Evolutionary conservation across 2,797 vertebrate species (phyloP).

Genomic region (Cyprinodon diabolis): DNA sequence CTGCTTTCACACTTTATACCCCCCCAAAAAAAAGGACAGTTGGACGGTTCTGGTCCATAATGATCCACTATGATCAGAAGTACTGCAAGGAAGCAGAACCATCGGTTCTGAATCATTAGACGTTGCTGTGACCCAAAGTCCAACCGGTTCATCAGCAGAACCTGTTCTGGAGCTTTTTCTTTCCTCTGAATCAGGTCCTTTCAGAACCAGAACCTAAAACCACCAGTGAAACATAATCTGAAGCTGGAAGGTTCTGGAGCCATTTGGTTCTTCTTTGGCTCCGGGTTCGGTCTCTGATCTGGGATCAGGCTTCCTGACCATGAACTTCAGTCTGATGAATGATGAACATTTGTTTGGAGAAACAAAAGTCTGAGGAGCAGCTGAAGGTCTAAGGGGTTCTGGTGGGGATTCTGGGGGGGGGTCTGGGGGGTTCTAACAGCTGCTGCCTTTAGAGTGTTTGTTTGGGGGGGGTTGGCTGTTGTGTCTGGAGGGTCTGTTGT

Average conservation of each 20-base stretch:
- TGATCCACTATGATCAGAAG: too few relatives aligned
- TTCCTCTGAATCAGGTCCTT: not conserved
- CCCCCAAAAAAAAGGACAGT: too few relatives aligned
- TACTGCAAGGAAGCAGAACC: too few relatives aligned
- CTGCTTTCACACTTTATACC: too few relatives aligned
- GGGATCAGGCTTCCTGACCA: not conserved
- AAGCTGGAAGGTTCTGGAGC: not conserved
- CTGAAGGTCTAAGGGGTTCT: not conserved
- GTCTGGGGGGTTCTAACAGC: conserved; percentile 10
- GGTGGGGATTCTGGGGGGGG: not conserved
- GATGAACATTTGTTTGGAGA: conserved; percentile 1
- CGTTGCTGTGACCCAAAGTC: too few relatives aligned
- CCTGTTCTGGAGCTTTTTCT: too few relatives aligned
- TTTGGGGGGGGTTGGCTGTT: conserved; percentile 19
- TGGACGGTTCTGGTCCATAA: too few relatives aligned
- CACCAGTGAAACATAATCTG: not conserved
- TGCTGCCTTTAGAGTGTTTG: conserved; percentile 14
- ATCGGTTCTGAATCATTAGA: too few relatives aligned
- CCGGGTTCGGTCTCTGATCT: not conserved
- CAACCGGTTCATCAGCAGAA: too few relatives aligned
- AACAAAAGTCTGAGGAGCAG: conserved; percentile 7
- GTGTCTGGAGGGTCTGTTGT: conserved; percentile 50
- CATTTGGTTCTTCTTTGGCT: not conserved
- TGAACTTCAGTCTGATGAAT: conserved; percentile 6
- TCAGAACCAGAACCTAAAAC: too few relatives aligned